These are phyloP conservation scores for Apostichopus parvimensis DNA, from an alignment of 35 echinoderm and acorn worm genomes.

Conservation along the genomic window DNA sequence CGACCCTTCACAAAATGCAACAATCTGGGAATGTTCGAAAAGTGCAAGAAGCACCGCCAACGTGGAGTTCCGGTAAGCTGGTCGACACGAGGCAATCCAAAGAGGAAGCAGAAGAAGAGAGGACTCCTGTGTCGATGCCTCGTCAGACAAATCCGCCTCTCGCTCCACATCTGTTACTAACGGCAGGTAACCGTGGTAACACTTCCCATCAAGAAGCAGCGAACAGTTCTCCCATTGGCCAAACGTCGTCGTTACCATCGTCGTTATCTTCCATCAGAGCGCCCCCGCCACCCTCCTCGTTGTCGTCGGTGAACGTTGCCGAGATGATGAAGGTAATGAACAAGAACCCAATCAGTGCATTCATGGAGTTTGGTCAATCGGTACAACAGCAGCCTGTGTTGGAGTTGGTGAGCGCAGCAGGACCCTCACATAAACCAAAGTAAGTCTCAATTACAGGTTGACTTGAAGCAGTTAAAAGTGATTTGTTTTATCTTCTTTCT, in stretches of 20 bases:
- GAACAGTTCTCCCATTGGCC: background rate
- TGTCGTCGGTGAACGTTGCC: background rate
- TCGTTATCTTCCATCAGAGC: background rate
- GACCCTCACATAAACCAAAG: conserved; percentile 97
- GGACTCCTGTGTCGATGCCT: background rate
- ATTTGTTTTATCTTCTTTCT: no score
- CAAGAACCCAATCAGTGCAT: conserved; percentile 98
- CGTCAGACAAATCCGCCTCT: background rate
- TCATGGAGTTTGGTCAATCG: conserved; percentile 97
- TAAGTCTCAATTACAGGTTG: conserved; percentile 31
- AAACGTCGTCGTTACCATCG: background rate
- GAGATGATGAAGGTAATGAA: conserved; percentile 65
- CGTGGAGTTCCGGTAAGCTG: conserved; percentile 22
- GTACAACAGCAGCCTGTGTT: conserved; percentile 72
- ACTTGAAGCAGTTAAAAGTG: no score
- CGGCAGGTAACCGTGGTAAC: background rate
- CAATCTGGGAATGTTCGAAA: conserved; percentile 23
- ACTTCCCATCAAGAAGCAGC: background rate
- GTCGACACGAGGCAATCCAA: background rate
- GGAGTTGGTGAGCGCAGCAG: conserved; percentile 80
- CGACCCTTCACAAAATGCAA: conserved; percentile 56
- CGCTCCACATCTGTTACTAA: background rate
- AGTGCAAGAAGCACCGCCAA: conserved; percentile 53
- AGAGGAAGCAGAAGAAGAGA: background rate
- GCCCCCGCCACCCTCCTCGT: background rate